phyloP scores from a whole-genome alignment of 1,140 invertebrate genomes.

The Trichonephila clavata region DNA sequence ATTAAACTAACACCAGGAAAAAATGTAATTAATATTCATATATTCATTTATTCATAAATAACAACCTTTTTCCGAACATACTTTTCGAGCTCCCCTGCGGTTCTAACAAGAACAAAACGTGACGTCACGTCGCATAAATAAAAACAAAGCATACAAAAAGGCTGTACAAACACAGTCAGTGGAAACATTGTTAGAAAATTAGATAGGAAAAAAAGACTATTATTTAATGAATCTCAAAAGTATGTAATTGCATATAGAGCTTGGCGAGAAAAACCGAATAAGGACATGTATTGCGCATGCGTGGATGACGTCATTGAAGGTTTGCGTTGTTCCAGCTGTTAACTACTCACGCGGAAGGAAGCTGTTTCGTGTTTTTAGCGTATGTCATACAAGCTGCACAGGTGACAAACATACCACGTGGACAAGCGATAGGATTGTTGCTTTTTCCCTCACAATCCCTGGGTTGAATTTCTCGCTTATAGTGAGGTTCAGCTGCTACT shows the following conservation, averaged over 20 bases:
- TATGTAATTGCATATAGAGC: background rate
- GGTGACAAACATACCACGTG: conserved; percentile 65
- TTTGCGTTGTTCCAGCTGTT: conserved; percentile 49
- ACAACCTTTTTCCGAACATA: no score
- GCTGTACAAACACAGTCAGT: background rate
- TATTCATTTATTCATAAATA: no score
- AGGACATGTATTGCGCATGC: background rate
- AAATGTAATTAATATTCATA: no score
- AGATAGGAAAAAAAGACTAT: background rate
- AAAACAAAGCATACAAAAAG: background rate
- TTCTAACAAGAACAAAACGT: background rate
- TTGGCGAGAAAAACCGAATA: background rate
- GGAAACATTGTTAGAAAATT: conserved; percentile 15
- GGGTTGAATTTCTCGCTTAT: background rate
- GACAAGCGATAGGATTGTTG: conserved; percentile 13
- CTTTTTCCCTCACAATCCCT: conserved; percentile 3
- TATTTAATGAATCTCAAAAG: background rate
- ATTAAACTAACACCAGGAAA: no score
- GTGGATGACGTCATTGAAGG: conserved; percentile 1
- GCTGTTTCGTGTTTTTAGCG: conserved; percentile 61
- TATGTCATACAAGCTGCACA: conserved; percentile 61
- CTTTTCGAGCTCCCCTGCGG: no score
- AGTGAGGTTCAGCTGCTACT: background rate
- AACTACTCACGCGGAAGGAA: conserved; percentile 66
- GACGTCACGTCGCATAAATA: background rate